phyloP scores from a whole-genome alignment of 2,113 vertebrate genomes.

The Toxotes chatareus region DNA sequence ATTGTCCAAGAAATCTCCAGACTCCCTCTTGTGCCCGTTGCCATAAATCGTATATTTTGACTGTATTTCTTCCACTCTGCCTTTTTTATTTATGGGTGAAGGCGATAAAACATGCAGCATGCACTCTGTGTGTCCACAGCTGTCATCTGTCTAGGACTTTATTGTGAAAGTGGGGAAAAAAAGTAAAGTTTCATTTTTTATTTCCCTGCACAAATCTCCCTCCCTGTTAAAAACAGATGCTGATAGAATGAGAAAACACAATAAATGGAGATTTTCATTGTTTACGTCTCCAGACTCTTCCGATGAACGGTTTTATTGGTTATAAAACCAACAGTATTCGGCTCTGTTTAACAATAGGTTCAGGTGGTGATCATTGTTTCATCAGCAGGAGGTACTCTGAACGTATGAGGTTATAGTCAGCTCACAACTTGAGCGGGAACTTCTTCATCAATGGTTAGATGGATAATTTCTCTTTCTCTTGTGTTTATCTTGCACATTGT shows the following conservation, averaged over 20 bases:
- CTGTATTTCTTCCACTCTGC: conserved; percentile 71
- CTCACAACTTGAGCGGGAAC: neutral
- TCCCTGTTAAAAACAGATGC: conserved; percentile 75
- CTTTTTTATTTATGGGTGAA: conserved; percentile 74
- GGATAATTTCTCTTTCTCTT: neutral
- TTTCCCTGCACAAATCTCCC: conserved; percentile 55
- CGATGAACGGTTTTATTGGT: conserved; percentile 60
- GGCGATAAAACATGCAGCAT: conserved; percentile 77
- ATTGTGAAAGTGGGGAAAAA: conserved; percentile 49
- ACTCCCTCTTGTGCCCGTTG: conserved; percentile 58
- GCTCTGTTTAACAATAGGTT: conserved; percentile 44
- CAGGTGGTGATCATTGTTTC: conserved; percentile 59
- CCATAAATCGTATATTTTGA: conserved; percentile 77
- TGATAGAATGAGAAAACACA: conserved; percentile 67
- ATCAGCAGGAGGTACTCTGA: conserved; percentile 45
- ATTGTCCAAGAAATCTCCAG: conserved; percentile 78
- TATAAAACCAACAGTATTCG: conserved; percentile 51
- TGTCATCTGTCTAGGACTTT: conserved; percentile 73
- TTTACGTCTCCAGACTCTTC: conserved; percentile 62
- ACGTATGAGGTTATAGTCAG: neutral
- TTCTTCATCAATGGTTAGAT: neutral
- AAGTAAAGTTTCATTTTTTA: conserved; percentile 62
- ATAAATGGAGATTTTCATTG: conserved; percentile 63
- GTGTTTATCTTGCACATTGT: neutral
- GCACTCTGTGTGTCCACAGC: conserved; percentile 72